Evolutionary conservation across 1,140 invertebrate genomes (phyloP), one percentile per base, ranked within the genome.

Genomic region (Brachionus rotundiformis): DNA sequence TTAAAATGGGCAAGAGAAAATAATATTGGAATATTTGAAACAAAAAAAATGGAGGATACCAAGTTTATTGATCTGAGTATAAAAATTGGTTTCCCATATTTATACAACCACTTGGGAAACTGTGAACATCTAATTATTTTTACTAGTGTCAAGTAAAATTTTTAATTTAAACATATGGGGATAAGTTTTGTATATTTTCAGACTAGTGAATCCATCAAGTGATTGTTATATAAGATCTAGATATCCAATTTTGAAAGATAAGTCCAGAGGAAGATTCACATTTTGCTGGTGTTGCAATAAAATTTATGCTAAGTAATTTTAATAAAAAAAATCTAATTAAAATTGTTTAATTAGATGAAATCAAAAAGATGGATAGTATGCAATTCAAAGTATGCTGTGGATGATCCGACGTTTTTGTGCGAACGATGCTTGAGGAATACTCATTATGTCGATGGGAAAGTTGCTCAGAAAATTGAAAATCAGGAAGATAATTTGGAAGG

Each of bases 401-500:
- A 81, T 49, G 79, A 81, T 68, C 79, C 79, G n/a, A 63, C 54
- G 11, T 81, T 81, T 47, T 65, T 81, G 54, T 81, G 79, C 31
- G 79, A 81, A 47, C 54, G 79, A 3, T 81, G 79, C 65, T 25
- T 81, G 1, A 63, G 29, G 41, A 63, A 63, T 33, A 49, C 54
- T 10, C 79, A 81, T 65, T 81, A 81, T 33, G 36, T 25, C 0
- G 39, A 73, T 8, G 16, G 44, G 6, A 44, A 41, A 2, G 11
- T 27, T 10, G 16, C 41, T 27, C n/a, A 73, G 36, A 19, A 73
- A 25, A 23, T 3, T 41, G 68, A 47, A 73, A 27, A 68, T 16
- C 1, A n/a, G n/a, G n/a, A 68, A 33, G 27, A 68, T 16, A 11
- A 25, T 5, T 10, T n/a, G 5, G 73, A 77, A 11, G 47, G 16